Conservation (phyloP, 1,140 invertebrate species). For the Pogonomyrmex barbatus region DNA sequence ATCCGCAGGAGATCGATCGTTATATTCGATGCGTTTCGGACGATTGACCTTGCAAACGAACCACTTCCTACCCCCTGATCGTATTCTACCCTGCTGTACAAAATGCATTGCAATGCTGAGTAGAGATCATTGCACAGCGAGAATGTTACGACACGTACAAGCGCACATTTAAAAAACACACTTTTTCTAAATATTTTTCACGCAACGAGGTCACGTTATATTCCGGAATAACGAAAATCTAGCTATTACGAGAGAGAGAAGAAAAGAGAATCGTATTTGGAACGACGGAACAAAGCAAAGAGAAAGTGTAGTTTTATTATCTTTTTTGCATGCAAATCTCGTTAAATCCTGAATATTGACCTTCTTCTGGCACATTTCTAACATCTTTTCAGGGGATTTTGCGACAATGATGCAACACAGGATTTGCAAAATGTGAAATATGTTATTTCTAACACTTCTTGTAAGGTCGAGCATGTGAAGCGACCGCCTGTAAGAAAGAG, state of each 20-base stretch:
- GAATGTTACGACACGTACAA: background rate
- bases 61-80: conserved; percentile 73
- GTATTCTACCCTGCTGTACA: conserved; percentile 27
- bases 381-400: conserved; percentile 14
- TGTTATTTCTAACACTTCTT: conserved; percentile 65
- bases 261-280: background rate
- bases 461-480: conserved; percentile 58
- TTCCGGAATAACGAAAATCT: background rate
- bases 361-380: conserved; percentile 62
- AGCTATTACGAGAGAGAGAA: background rate
- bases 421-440: conserved; percentile 69
- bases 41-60: conserved; percentile 78
- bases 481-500: conserved; percentile 17
- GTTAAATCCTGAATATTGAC: conserved; percentile 59
- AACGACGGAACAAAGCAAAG: background rate
- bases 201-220: background rate
- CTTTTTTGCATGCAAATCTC: conserved; percentile 4
- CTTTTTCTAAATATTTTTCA: conserved; percentile 7
- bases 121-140: background rate
- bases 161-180: background rate
- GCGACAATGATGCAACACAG: conserved; percentile 32
- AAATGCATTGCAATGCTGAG: conserved; percentile 14
- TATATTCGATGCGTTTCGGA: conserved; percentile 73
- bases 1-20: conserved; percentile 76
- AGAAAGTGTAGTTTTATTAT: conserved; percentile 3